Conservation (phyloP, 2,888 invertebrate genomes). For the Phyllotreta striolata region DNA sequence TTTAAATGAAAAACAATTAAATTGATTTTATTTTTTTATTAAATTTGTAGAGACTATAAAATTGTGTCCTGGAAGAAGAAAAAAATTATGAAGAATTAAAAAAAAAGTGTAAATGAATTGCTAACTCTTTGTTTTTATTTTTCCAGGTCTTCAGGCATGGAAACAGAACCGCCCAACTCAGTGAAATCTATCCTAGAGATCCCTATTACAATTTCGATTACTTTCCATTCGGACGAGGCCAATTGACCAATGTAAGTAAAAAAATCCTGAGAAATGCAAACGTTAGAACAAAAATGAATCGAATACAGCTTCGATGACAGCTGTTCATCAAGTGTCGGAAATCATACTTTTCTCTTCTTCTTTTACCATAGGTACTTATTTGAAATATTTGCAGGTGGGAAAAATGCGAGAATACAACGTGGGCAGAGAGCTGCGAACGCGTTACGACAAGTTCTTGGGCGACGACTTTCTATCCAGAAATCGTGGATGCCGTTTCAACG, state of each 20-base stretch:
- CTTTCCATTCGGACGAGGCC: constrained; percentile 45
- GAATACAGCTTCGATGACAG: too few species aligned
- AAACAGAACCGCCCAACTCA: constrained; percentile 42
- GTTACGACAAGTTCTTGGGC: constrained; percentile 69
- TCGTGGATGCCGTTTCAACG: constrained; percentile 71
- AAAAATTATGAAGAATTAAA: too few species aligned
- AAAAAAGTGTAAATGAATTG: too few species aligned
- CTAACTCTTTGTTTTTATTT: too few species aligned
- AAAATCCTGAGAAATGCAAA: too few species aligned
- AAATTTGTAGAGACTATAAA: too few species aligned
- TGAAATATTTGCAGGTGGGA: constrained; percentile 45
- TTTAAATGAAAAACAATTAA: too few species aligned
- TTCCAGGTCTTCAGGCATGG: constrained; percentile 46
- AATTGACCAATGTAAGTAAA: constrained; percentile 46
- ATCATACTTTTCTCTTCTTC: too few species aligned
- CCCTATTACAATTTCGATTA: constrained; percentile 43
- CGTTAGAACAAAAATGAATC: not conserved
- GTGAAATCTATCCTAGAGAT: constrained; percentile 44
- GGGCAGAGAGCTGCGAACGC: constrained; percentile 68
- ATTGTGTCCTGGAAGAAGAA: too few species aligned
- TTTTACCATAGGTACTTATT: too few species aligned
- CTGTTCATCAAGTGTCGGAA: too few species aligned
- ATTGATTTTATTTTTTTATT: too few species aligned
- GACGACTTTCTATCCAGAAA: constrained; percentile 64
- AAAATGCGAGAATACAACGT: constrained; percentile 62